Conservation (phyloP, 37 sponge, comb jelly and placozoan species). For the Dysidea cf. avara region DNA sequence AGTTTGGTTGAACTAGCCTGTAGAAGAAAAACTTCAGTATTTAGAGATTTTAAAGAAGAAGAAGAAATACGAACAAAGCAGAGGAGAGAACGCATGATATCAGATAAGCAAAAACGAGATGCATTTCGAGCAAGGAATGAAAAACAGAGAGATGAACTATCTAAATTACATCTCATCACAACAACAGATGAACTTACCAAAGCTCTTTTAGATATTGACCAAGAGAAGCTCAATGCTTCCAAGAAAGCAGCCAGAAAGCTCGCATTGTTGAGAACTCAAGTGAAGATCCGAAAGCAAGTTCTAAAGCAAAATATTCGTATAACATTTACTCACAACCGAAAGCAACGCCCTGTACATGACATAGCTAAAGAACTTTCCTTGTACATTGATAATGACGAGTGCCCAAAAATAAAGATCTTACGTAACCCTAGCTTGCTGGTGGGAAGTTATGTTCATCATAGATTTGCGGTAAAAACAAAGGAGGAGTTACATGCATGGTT, state of each 20-base stretch:
- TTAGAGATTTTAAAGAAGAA: background rate
- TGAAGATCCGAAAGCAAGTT: constrained; percentile 32
- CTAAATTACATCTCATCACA: constrained; percentile 24
- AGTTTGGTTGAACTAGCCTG: constrained; percentile 1
- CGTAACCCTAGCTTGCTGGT: constrained; percentile 13
- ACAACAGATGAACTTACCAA: constrained; percentile 9
- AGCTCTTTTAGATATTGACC: constrained; percentile 13
- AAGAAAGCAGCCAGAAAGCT: constrained; percentile 3
- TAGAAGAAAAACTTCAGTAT: constrained; percentile 2
- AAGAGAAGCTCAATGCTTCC: background rate
- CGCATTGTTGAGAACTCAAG: constrained; percentile 13
- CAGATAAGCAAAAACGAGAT: constrained; percentile 4
- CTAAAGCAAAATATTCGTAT: constrained; percentile 33
- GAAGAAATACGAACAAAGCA: background rate
- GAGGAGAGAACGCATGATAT: constrained; percentile 3
- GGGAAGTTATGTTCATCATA: constrained; percentile 23
- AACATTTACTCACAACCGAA: constrained; percentile 12
- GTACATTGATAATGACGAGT: background rate
- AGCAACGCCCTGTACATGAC: constrained; percentile 26
- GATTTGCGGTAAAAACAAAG: too few relatives aligned
- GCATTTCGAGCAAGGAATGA: constrained; percentile 6
- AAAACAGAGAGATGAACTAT: constrained; percentile 13
- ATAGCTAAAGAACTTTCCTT: constrained; percentile 17
- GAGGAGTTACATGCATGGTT: constrained; percentile 17
- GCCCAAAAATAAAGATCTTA: background rate